Evolutionary conservation across 2,888 invertebrate species (phyloP).

Genomic region (Caenorhabditis uteleia): DNA sequence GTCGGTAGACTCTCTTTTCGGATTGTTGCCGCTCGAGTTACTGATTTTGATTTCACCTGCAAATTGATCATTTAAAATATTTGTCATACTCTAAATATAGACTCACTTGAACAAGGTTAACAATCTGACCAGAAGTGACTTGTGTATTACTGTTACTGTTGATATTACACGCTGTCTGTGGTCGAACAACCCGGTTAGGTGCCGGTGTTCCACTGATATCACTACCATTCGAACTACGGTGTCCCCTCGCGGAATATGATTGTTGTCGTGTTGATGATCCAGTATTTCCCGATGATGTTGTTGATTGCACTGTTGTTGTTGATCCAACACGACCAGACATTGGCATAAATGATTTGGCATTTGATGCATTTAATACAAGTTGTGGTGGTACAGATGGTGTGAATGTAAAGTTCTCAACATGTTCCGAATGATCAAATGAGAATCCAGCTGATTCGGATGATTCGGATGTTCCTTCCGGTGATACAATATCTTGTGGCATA

Average conservation of each 20-base stretch:
- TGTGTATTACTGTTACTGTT: neutral
- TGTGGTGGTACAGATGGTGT: conserved; percentile 14
- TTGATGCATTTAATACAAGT: conserved; percentile 28
- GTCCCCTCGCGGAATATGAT: neutral
- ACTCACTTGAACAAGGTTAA: conserved; percentile 47
- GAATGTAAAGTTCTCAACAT: conserved; percentile 20
- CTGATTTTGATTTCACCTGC: conserved; percentile 35
- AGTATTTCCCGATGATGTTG: neutral
- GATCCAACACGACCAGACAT: conserved; percentile 8
- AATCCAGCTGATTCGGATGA: conserved; percentile 32
- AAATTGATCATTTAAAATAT: neutral
- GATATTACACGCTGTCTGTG: neutral
- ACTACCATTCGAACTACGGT: neutral
- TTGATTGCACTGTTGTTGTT: neutral
- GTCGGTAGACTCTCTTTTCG: conserved; percentile 29
- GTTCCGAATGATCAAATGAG: conserved; percentile 33
- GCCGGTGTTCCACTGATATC: neutral
- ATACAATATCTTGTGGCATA: conserved; percentile 3
- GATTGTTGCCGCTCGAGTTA: conserved; percentile 37
- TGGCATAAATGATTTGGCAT: conserved; percentile 38
- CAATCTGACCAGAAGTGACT: conserved; percentile 35
- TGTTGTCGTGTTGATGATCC: neutral
- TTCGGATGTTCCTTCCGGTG: conserved; percentile 11
- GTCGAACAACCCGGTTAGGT: neutral
- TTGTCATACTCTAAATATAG: neutral